Evolutionary conservation across 92 coral and sea anemone genomes (phyloP).

Genomic region (Blastomussa wellsi): DNA sequence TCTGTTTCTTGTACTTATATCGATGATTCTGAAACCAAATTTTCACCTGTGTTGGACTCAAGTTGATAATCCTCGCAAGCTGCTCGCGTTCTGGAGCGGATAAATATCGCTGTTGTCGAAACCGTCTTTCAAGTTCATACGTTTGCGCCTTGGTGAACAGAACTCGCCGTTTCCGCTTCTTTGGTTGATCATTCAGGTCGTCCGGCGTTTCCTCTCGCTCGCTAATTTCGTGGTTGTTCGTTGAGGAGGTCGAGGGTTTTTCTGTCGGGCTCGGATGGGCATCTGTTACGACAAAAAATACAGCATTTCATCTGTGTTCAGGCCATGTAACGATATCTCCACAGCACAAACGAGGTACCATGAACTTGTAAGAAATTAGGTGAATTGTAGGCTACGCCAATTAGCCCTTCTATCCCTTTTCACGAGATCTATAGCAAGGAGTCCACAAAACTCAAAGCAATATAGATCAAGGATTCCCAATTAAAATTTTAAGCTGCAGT

Average conservation of each 20-base stretch:
- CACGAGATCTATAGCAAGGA: constrained; percentile 31
- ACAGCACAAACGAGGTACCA: constrained; percentile 19
- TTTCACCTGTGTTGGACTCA: constrained; percentile 98
- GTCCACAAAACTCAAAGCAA: constrained; percentile 9
- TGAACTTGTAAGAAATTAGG: constrained; percentile 28
- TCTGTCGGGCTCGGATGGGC: constrained; percentile 56
- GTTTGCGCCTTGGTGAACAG: constrained; percentile 97
- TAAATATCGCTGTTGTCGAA: constrained; percentile 93
- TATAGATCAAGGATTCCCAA: constrained; percentile 11
- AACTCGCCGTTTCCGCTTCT: constrained; percentile 98
- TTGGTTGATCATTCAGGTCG: constrained; percentile 77
- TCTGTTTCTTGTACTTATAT: constrained; percentile 98
- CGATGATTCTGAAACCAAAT: constrained; percentile 99
- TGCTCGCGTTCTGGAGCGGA: constrained; percentile 99
- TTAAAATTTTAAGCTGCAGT: constrained; percentile 1
- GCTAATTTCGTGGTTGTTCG: constrained; percentile 60
- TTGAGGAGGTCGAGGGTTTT: constrained; percentile 64
- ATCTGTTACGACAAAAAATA: constrained; percentile 52
- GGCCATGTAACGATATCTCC: constrained; percentile 27
- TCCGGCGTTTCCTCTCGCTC: constrained; percentile 69
- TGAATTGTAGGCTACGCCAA: constrained; percentile 15
- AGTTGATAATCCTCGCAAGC: constrained; percentile 91
- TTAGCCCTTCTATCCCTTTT: constrained; percentile 7
- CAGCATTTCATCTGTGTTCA: constrained; percentile 17
- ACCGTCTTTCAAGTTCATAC: constrained; percentile 97